Evolutionary conservation across 2,888 invertebrate genomes (phyloP).

Genomic region (Deroplatys truncata): DNA sequence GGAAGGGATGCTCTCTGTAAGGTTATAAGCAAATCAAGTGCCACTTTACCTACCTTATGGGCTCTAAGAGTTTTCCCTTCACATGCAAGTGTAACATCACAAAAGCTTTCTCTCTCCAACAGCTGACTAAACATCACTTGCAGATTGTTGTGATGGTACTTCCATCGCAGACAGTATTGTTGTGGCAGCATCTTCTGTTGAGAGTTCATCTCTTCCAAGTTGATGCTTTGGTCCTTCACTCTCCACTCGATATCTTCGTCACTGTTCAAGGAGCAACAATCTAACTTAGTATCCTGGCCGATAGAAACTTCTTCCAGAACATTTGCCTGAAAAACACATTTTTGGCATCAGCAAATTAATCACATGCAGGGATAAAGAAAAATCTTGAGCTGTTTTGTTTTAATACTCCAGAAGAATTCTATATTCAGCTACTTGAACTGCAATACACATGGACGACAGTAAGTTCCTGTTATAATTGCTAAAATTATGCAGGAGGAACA

Average conservation of each 20-base stretch:
- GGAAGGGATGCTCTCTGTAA: no score
- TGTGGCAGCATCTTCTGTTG: slow-evolving; percentile 66
- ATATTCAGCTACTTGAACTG: no score
- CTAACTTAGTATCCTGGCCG: neutral
- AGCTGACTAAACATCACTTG: slow-evolving; percentile 87
- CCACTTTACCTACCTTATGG: slow-evolving; percentile 52
- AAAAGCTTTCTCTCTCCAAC: slow-evolving; percentile 81
- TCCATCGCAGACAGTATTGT: slow-evolving; percentile 90
- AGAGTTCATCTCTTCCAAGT: slow-evolving; percentile 21
- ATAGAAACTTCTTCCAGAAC: neutral
- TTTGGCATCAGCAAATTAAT: no score
- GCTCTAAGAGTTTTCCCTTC: slow-evolving; percentile 75
- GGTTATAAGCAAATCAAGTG: no score
- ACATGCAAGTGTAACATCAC: slow-evolving; percentile 85
- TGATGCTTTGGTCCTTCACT: neutral
- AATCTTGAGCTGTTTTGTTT: no score
- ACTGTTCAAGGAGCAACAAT: neutral
- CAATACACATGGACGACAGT: no score
- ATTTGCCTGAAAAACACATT: slow-evolving; percentile 6
- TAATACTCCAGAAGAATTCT: no score
- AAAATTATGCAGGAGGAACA: no score
- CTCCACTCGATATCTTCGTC: neutral
- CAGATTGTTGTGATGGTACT: slow-evolving; percentile 86
- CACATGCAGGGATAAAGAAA: no score
- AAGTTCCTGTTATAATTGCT: no score